Conservation (phyloP, 2,113 vertebrate species). For the Rhynchomys soricoides region DNA sequence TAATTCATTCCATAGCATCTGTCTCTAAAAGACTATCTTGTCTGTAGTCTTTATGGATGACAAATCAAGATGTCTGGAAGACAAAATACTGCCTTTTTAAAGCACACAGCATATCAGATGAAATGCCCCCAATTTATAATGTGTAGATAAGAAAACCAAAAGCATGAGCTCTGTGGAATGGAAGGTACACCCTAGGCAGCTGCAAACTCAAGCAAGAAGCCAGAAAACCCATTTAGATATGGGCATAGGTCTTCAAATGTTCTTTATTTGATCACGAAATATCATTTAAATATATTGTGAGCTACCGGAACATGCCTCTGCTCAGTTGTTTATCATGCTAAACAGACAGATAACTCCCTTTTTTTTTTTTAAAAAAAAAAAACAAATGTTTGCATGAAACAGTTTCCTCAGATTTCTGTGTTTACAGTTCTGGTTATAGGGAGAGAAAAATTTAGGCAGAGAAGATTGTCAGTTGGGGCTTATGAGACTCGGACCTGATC, state of each 20-base stretch:
- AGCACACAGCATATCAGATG: constrained; percentile 5
- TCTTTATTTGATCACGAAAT: constrained; percentile 19
- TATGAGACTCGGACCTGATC: neutral
- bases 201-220: constrained; percentile 8
- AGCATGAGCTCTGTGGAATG: neutral
- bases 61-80: constrained; percentile 35
- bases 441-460: neutral
- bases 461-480: neutral
- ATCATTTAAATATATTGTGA: neutral
- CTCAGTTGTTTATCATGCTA: neutral
- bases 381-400: neutral
- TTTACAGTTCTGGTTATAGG: neutral
- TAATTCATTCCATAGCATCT: constrained; percentile 67
- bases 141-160: constrained; percentile 39
- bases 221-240: neutral
- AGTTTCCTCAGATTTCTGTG: neutral
- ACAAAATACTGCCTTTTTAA: constrained; percentile 56
- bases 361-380: neutral
- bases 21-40: constrained; percentile 42
- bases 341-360: neutral
- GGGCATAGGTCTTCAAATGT: neutral
- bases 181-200: neutral
- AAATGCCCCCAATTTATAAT: constrained; percentile 28
- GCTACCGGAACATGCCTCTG: neutral
- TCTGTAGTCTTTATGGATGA: constrained; percentile 32